Base-by-base conservation (phyloP, 2,888 invertebrate species). In the Plemyria rubiginata region DNA sequence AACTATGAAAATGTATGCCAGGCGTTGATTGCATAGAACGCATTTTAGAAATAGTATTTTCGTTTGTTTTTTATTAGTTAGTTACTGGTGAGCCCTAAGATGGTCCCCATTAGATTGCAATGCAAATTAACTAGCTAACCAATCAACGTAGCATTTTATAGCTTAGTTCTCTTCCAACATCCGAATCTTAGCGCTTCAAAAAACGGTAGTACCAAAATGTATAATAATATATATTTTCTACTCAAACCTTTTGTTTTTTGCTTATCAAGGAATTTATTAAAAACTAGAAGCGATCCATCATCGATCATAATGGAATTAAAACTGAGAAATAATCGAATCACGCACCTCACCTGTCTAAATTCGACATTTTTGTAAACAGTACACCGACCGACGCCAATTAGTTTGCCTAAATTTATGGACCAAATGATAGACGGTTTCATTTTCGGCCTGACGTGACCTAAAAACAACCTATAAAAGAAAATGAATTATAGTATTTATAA, bases 391-490 rank as follows among this genome's bases (percentile, higher is more conserved):
- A 60, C 40, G 41, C 6, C 45, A 53, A 62, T 65, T 48, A 61
- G 41, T 48, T 54, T 61, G 43, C 45, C 51, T 54, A 62, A 40
- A 64, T 64, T 55, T 36, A 56, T 36, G 54, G 28, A 41, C 15
- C 16, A 8, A 55, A 65, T 63, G 65, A 65, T 63, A 48, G 58
- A 65, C 53, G 43, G 58, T 60, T 60, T 58, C 52, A 60, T 58
- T 62, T 62, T 43, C 60, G 38, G 50, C 50, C 43, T 54, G 62
- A 46, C 48, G 52, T 60, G 51, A 60, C 60, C 62, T 58, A 57
- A 45, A 60, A 62, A 38, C 46, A 45, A 54, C 46, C 45, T 32
- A 54, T 12, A 54, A 46, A 54, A 16, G 15, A 54, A 59, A 52
- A 66, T 65, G 36, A 54, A 56, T 59, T 29, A 62, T 41, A 59